These are phyloP conservation scores for Xerus inauris DNA, from an alignment of 2,113 vertebrate species.

Conservation along the genomic window DNA sequence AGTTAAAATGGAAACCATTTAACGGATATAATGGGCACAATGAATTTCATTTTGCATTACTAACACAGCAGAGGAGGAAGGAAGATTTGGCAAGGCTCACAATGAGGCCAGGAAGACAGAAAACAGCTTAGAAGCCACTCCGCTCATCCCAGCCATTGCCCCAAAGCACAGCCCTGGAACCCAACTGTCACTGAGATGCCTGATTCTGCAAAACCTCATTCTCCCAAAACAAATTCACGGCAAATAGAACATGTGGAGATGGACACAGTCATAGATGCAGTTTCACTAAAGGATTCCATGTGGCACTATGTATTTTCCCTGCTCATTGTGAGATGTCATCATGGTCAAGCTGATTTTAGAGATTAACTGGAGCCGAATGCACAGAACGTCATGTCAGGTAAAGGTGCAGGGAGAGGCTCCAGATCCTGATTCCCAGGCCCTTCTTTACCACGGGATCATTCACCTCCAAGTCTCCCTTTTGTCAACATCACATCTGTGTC, in stretches of 20 bases:
- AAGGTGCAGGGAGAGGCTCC: background rate
- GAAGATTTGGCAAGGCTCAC: constrained; percentile 80
- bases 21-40: constrained; percentile 84
- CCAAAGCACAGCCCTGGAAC: constrained; percentile 59
- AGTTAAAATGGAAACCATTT: constrained; percentile 87
- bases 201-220: background rate
- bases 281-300: constrained; percentile 45
- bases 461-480: background rate
- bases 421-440: background rate
- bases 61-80: constrained; percentile 84
- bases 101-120: constrained; percentile 83
- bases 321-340: background rate
- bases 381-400: background rate
- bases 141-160: constrained; percentile 68
- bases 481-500: background rate
- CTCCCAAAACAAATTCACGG: background rate
- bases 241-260: background rate
- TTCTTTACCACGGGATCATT: background rate
- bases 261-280: background rate
- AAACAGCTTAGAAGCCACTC: constrained; percentile 69
- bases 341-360: background rate
- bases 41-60: constrained; percentile 86
- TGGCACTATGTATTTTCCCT: background rate
- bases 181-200: background rate
- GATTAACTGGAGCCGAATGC: background rate